phyloP scores from a whole-genome alignment of 2,113 vertebrate genomes.

The Cebus imitator region DNA sequence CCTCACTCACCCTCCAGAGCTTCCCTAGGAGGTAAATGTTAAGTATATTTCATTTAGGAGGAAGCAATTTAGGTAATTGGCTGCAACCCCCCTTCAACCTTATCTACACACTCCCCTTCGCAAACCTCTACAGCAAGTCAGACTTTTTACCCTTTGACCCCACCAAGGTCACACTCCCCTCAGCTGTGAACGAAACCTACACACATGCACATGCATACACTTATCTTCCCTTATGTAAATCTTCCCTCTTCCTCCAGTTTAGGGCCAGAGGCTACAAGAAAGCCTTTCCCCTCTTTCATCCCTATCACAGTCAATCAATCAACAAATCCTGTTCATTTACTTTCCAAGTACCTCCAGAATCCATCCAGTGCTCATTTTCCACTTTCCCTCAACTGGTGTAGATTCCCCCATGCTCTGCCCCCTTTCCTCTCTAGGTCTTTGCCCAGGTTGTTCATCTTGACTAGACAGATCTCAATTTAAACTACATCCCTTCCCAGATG shows the following conservation, averaged over 20 bases:
- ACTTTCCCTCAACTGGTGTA: neutral
- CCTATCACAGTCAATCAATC: neutral
- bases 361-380: neutral
- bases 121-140: neutral
- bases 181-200: neutral
- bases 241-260: neutral
- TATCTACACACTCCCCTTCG: neutral
- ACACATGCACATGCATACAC: neutral
- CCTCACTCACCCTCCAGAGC: neutral
- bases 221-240: slow-evolving; percentile 24
- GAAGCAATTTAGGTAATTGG: slow-evolving; percentile 19
- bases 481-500: neutral
- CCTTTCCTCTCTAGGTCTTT: neutral
- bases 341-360: neutral
- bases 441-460: neutral
- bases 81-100: neutral
- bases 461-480: neutral
- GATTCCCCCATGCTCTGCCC: neutral
- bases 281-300: slow-evolving; percentile 20
- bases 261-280: neutral
- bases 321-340: neutral
- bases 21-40: neutral
- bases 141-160: neutral
- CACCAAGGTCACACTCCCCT: neutral
- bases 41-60: neutral